phyloP scores from a whole-genome alignment of 2,888 invertebrate species.

The Caenorhabditis parvicauda region DNA sequence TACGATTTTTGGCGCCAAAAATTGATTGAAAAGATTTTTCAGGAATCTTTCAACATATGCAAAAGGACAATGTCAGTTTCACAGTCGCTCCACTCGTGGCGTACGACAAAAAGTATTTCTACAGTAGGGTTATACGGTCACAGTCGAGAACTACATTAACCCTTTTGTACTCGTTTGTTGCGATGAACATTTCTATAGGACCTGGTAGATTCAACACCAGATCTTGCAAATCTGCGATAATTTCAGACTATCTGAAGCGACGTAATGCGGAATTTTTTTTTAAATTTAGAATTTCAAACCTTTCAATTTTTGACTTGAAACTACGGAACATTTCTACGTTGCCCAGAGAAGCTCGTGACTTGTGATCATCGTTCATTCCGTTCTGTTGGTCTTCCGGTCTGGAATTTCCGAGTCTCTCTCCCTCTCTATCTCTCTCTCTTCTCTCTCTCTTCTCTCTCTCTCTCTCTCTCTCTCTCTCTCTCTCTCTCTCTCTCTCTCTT shows the following conservation, averaged over 20 bases:
- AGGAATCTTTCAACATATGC: too few species aligned
- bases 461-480: neutral
- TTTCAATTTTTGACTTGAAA: slow-evolving; percentile 40
- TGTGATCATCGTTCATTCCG: slow-evolving; percentile 12
- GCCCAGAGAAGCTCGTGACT: slow-evolving; percentile 30
- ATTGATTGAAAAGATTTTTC: too few species aligned
- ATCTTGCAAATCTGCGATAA: too few species aligned
- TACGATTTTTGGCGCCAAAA: too few species aligned
- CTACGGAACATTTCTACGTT: slow-evolving; percentile 39
- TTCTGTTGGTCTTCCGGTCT: slow-evolving; percentile 28
- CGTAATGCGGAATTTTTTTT: neutral
- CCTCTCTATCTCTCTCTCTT: neutral
- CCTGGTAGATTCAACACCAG: too few species aligned
- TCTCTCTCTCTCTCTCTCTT: slow-evolving; percentile 1
- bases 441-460: neutral
- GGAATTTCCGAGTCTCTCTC: slow-evolving; percentile 1
- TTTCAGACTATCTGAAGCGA: neutral
- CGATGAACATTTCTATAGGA: too few species aligned
- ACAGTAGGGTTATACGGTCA: too few species aligned
- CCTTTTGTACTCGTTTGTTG: too few species aligned
- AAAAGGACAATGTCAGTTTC: too few species aligned
- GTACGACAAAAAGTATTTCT: too few species aligned
- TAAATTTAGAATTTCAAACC: slow-evolving; percentile 8
- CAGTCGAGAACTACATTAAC: too few species aligned
- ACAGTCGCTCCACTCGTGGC: too few species aligned